Base-by-base conservation (phyloP, 92 coral and sea anemone genomes). In the Galaxea fascicularis region DNA sequence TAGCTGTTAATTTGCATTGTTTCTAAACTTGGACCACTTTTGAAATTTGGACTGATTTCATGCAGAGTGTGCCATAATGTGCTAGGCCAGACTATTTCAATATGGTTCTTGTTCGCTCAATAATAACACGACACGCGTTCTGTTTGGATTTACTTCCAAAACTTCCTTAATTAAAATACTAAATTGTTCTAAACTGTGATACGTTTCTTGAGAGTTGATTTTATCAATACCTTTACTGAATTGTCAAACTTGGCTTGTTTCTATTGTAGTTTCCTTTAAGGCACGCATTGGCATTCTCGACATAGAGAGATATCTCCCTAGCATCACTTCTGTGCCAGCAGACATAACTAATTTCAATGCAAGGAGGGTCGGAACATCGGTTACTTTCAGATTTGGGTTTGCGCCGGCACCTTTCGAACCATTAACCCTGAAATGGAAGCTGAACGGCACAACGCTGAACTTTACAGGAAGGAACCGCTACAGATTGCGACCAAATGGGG, bases 271-370 rank as follows among this genome's bases (percentile, higher is more conserved):
- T 41, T 28, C 58, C 11, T 82, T 82, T 57, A 46, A 31, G 44
- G 86, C 69, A 71, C 71, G 86, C 26, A 70, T 82, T 62, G 86
- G 86, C 0, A 56, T 82, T 30, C 28, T 15, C 3, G 51, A 31
- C 11, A 17, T 79, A 14, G 45, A 51, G 46, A 35, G 14, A 10
- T 57, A 66, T 67, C 64, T 79, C 7, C 84, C 84, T 8, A 18
- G 29, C 12, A 18, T 51, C 46, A 14, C n/a, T 1, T 20, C 11
- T 47, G 52, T 20, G 25, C 60, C 83, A 56, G 1, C 18, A 4
- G 86, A 82, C 74, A 21, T 57, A 46, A 82, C 78, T 8, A 57
- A 70, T 56, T 70, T 28, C 78, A 70, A 71, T 25, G 86, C 86
- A 16, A 8, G 0, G 78, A 8, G 20, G 12, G 66, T 25, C 0